Conservation (phyloP, 2,888 invertebrate species). For the Leptopilina drosophilae region DNA sequence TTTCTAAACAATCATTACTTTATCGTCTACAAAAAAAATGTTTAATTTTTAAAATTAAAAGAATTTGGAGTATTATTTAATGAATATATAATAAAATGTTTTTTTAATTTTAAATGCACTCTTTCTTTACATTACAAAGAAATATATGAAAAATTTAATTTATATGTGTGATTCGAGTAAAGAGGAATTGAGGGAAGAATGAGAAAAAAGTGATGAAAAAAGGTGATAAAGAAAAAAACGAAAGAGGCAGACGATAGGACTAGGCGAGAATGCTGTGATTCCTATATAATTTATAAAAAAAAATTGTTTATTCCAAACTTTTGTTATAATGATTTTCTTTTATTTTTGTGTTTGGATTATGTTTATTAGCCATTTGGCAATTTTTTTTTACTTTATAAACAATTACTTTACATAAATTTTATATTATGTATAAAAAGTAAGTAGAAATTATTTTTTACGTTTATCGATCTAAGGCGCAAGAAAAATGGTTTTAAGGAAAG, state of each 20-base stretch:
- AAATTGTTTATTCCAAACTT: background rate
- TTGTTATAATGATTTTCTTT: constrained; percentile 42
- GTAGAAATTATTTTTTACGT: too few species aligned
- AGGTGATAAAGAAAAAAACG: constrained; percentile 33
- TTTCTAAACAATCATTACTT: constrained; percentile 4
- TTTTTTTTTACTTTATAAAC: too few species aligned
- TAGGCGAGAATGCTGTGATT: constrained; percentile 54
- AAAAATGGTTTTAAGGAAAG: background rate
- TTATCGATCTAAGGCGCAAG: background rate
- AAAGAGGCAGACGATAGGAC: constrained; percentile 28
- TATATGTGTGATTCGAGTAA: background rate
- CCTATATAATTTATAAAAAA: background rate
- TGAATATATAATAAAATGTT: constrained; percentile 24
- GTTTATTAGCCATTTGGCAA: constrained; percentile 31
- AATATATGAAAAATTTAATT: background rate
- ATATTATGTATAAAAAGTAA: too few species aligned
- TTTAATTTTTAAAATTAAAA: background rate
- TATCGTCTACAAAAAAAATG: background rate
- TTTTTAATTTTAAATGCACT: constrained; percentile 25
- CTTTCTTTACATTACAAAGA: constrained; percentile 17
- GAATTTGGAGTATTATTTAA: background rate
- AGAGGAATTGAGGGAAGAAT: constrained; percentile 32
- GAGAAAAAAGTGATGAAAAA: constrained; percentile 38
- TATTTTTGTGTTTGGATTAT: constrained; percentile 43
- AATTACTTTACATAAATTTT: too few species aligned